Base-by-base conservation (phyloP, 2,113 vertebrate genomes). In the Malurus elegans region DNA sequence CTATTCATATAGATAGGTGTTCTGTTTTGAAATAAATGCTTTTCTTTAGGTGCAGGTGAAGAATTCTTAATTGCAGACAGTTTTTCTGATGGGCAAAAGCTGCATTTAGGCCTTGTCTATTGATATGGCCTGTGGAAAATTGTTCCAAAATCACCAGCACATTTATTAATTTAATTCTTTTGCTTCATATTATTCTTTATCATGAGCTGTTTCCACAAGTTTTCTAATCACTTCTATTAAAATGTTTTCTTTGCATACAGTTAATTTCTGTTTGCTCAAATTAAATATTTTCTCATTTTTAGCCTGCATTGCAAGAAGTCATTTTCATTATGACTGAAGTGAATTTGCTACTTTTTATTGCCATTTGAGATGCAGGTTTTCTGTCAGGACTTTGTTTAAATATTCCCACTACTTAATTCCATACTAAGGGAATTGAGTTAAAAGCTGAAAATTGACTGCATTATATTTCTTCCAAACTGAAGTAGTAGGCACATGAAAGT, bases 381-480 rank as follows among this genome's bases (percentile, higher is more conserved):
- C n/a, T 88, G 14, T 76, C n/a, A 90, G 86, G 73, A 83, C 9
- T 32, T 78, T n/a, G 14, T 72, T 92, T 32, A 79, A 92, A 38
- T 90, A 67, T 60, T 91, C 96, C 45, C 32, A 36, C 21, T 62
- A 61, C 3, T 84, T 75, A 71, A 50, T n/a, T 81, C 18, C 24
- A 32, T 48, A 26, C 12, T 29, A 56, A 87, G 61, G n/a, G 36
- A 87, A 57, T 44, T 44, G 18, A 70, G 8, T 82, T 70, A 82
- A 85, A 86, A 78, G 28, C 48, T 94, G 47, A 90, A 97, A 97
- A 95, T 83, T 96, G 92, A 95, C 96, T 97, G 76, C 95, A 96
- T 96, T 97, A 83, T 95, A 79, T 95, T 95, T 95, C 83, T 95
- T 92, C 47, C 50, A 71, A 78, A 91, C 36, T 60, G 51, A 75